Evolutionary conservation across 2,888 invertebrate species (phyloP).

Genomic region (Allacma fusca): DNA sequence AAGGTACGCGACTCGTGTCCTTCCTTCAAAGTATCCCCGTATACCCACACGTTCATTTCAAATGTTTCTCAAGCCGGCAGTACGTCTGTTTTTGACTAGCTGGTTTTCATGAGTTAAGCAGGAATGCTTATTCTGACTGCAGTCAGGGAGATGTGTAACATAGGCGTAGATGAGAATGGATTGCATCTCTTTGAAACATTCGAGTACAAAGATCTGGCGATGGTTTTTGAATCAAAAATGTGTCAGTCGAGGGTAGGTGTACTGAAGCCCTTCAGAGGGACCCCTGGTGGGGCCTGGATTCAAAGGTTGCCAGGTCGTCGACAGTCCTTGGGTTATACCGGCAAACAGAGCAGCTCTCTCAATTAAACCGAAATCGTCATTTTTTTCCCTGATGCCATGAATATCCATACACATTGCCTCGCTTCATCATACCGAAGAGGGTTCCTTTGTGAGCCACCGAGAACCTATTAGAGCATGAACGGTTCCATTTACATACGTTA

Average conservation of each 20-base stretch:
- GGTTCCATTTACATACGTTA: too few relatives aligned
- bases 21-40: too few relatives aligned
- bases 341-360: background rate
- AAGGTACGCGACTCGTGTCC: slow-evolving; percentile 20
- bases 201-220: slow-evolving; percentile 26
- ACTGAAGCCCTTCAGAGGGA: slow-evolving; percentile 44
- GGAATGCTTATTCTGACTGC: background rate
- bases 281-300: slow-evolving; percentile 44
- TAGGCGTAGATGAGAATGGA: slow-evolving; percentile 29
- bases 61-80: too few relatives aligned
- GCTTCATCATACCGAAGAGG: too few relatives aligned
- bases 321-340: background rate
- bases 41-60: background rate
- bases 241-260: slow-evolving; percentile 42
- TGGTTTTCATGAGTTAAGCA: background rate
- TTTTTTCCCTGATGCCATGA: background rate
- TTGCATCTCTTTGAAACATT: slow-evolving; percentile 18
- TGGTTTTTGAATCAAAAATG: slow-evolving; percentile 44
- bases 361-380: background rate
- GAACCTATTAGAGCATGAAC: too few relatives aligned
- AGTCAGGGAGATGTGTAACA: slow-evolving; percentile 17
- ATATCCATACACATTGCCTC: background rate
- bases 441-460: too few relatives aligned
- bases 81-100: too few relatives aligned
- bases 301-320: slow-evolving; percentile 45